These are phyloP conservation scores for Perodicticus potto DNA, from an alignment of 2,797 vertebrate genomes.

Conservation along the genomic window DNA sequence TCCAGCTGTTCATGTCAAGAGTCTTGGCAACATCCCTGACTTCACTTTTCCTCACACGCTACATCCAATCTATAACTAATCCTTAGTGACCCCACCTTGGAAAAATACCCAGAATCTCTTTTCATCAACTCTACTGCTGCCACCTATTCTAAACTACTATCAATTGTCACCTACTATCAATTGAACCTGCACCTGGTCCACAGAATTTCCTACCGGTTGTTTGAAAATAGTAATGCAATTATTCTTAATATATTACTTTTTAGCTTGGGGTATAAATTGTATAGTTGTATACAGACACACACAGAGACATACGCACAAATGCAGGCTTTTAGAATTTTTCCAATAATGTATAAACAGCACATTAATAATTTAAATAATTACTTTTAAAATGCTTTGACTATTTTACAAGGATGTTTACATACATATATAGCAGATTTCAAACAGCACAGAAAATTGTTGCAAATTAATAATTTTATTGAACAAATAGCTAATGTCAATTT, in stretches of 20 bases:
- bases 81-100: not conserved
- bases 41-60: not conserved
- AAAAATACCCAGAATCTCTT: not conserved
- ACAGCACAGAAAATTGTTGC: conserved; percentile 45
- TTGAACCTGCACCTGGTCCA: not conserved
- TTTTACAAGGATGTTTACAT: conserved; percentile 51
- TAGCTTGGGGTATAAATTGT: not conserved
- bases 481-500: not conserved
- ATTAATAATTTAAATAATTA: conserved; percentile 46
- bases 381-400: conserved; percentile 55
- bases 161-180: not conserved
- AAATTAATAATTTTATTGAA: conserved; percentile 59
- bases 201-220: not conserved
- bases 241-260: not conserved
- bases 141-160: not conserved
- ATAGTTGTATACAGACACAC: not conserved
- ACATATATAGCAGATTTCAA: conserved; percentile 28
- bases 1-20: not conserved
- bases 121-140: not conserved
- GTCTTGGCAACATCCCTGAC: not conserved
- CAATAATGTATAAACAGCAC: not conserved
- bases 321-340: not conserved
- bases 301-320: not conserved
- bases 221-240: not conserved
- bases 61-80: not conserved